Conservation (phyloP, 1,140 invertebrate species). For the Rhynchophorus ferrugineus region DNA sequence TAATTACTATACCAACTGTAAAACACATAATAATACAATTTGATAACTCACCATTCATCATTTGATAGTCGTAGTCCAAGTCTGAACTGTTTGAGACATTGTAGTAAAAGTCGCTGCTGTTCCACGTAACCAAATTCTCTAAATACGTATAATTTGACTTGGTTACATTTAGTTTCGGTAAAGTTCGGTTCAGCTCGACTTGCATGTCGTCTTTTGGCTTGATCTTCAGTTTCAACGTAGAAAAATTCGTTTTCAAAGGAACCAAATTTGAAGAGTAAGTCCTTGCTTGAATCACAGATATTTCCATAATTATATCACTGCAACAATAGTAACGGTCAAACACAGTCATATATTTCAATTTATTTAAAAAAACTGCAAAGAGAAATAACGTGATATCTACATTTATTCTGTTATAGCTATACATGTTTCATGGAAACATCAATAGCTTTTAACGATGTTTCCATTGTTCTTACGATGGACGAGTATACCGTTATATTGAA, state of each 20-base stretch:
- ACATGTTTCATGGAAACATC: too few relatives aligned
- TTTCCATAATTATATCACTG: constrained; percentile 37
- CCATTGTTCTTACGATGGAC: too few relatives aligned
- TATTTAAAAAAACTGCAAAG: too few relatives aligned
- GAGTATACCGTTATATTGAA: too few relatives aligned
- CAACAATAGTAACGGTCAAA: too few relatives aligned
- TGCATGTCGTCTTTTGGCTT: constrained; percentile 12
- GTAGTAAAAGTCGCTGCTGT: constrained; percentile 31
- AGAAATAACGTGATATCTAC: too few relatives aligned
- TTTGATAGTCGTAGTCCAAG: constrained; percentile 37
- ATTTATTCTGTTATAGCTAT: too few relatives aligned
- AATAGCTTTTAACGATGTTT: too few relatives aligned
- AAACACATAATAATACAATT: too few relatives aligned
- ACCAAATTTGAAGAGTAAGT: constrained; percentile 31
- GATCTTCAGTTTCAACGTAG: constrained; percentile 18
- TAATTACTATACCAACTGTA: too few relatives aligned
- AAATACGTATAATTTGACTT: constrained; percentile 21
- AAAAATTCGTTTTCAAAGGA: constrained; percentile 28
- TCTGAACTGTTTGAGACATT: constrained; percentile 33
- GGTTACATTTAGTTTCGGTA: constrained; percentile 22
- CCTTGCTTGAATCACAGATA: constrained; percentile 38
- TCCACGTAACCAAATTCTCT: constrained; percentile 27
- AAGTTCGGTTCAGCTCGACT: not conserved
- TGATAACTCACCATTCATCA: constrained; percentile 29
- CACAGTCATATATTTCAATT: too few relatives aligned